Conservation (phyloP, 2,888 invertebrate genomes). For the Euclidia mi region DNA sequence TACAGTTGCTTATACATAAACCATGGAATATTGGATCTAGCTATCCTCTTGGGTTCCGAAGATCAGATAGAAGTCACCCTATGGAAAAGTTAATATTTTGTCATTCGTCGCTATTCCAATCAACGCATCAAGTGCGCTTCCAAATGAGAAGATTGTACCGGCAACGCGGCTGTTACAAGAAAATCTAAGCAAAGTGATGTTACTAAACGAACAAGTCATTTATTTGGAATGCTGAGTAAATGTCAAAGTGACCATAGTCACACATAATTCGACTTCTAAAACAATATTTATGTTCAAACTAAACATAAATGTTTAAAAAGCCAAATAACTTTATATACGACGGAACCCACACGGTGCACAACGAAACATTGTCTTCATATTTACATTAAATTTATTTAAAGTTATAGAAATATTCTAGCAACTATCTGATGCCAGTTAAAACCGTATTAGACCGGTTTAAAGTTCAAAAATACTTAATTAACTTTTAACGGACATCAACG, state of each 20-base stretch:
- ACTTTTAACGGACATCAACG: conserved; percentile 18
- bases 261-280: conserved; percentile 11
- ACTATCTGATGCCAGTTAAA: conserved; percentile 22
- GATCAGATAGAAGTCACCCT: too few species aligned
- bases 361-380: conserved; percentile 30
- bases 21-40: too few species aligned
- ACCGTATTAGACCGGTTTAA: conserved; percentile 26
- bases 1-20: too few species aligned
- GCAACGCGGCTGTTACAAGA: too few species aligned
- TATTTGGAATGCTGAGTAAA: not conserved
- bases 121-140: too few species aligned
- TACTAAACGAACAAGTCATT: too few species aligned
- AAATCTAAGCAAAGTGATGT: too few species aligned
- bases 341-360: conserved; percentile 31
- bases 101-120: too few species aligned
- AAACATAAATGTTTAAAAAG: conserved; percentile 12
- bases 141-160: too few species aligned
- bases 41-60: too few species aligned
- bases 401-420: conserved; percentile 20
- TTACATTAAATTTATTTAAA: conserved; percentile 31
- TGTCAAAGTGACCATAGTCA: not conserved
- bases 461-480: conserved; percentile 34
- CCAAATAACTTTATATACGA: conserved; percentile 22
- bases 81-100: too few species aligned
- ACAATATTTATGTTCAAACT: conserved; percentile 33